Base-by-base conservation (phyloP, 2,888 invertebrate genomes). In the Silvanus unidentatus region DNA sequence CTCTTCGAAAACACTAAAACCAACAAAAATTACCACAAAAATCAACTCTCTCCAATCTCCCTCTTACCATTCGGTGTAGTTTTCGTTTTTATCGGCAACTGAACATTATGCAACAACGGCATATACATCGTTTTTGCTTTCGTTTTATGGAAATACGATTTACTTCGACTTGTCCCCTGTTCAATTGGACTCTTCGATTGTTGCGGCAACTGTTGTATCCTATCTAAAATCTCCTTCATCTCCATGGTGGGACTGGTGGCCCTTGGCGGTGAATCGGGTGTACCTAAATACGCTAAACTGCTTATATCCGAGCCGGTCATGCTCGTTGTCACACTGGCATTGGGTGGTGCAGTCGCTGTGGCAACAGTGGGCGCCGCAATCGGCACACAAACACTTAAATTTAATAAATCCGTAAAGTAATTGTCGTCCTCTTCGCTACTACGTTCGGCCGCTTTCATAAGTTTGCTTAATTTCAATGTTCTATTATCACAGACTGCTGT, bases 211-310 rank as follows among this genome's bases (percentile, higher is more conserved):
- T 85, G 81, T 54, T 84, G 81, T 47, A 88, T 83, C 70, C 83
- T 82, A 58, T 82, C 80, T 44, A 86, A 75, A 16, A 88, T 77
- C 57, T 88, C 87, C 40, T 81, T 77, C 51, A 86, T 82, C 63
- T 84, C 84, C 53, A 82, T 77, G 9, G 87, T 88, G 3, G 89
- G 89, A 63, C 87, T 88, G n/a, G 88, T 89, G 2, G 88, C 86
- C 57, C 83, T 79, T 0, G 88, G 88, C 0, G 89, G 88, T 0
- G 89, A 88, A 54, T 79, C 80, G 16, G 82, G 82, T 5, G 82
- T 81, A 39, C 80, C 82, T 47, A 78, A 66, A 62, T 83, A 83
- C 5, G 80, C 80, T 55, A 84, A 69, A 65, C 84, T 84, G 61
- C 84, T 84, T 45, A 84, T 79, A 59, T 81, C 82, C n/a, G 82